Evolutionary conservation across 2,797 vertebrate species (phyloP).

Genomic region (Acanthurus tractus): DNA sequence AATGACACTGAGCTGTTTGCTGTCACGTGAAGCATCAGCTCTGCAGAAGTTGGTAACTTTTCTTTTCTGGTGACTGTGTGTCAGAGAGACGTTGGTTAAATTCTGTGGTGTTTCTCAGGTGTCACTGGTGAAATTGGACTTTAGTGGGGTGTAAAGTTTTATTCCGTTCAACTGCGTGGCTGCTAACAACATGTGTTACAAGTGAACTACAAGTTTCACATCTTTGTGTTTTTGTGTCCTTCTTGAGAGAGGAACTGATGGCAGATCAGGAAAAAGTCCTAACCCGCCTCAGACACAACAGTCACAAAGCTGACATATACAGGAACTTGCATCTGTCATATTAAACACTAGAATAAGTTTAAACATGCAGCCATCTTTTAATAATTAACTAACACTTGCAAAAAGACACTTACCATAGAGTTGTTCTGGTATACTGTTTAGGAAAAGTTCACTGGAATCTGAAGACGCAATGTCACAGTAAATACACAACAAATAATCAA

Average conservation of each 20-base stretch:
- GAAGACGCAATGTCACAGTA: slow-evolving; percentile 28
- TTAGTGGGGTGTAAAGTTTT: background rate
- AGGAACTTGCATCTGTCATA: background rate
- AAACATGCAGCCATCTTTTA: background rate
- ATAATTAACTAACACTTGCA: background rate
- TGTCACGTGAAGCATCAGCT: background rate
- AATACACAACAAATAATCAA: slow-evolving; percentile 19
- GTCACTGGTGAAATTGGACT: background rate
- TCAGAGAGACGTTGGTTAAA: background rate
- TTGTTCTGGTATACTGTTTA: slow-evolving; percentile 78
- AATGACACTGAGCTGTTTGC: background rate
- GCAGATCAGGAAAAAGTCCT: background rate
- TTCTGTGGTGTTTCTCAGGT: background rate
- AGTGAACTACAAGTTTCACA: slow-evolving; percentile 16
- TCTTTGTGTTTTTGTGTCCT: slow-evolving; percentile 1
- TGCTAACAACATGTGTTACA: background rate
- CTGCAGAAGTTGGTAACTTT: background rate
- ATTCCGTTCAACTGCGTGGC: background rate
- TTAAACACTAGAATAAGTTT: background rate
- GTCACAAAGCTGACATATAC: background rate
- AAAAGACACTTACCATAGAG: slow-evolving; percentile 78
- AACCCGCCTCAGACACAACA: background rate
- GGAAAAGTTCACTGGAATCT: slow-evolving; percentile 70
- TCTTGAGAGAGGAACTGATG: too few relatives aligned
- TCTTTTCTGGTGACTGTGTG: background rate